Conservation (phyloP, 1,140 invertebrate species). For the Nixonia krombeini region DNA sequence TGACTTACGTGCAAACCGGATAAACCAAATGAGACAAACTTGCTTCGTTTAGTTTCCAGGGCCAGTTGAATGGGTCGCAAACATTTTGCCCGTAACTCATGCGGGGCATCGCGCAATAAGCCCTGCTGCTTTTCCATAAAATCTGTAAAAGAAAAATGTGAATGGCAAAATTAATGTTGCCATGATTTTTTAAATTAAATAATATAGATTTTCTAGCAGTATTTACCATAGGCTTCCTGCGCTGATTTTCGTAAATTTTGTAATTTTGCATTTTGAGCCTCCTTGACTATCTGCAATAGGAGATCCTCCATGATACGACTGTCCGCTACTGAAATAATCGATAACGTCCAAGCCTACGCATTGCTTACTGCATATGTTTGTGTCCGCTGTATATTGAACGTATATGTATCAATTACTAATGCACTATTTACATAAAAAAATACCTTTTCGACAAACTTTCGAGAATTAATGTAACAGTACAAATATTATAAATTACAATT, state of each 20-base stretch:
- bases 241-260: conserved; percentile 80
- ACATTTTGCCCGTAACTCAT: conserved; percentile 87
- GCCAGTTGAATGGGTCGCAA: conserved; percentile 86
- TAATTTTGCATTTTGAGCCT: conserved; percentile 82
- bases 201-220: conserved; percentile 52
- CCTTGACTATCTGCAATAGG: conserved; percentile 83
- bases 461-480: no score
- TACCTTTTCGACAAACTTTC: conserved; percentile 28
- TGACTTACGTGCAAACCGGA: conserved; percentile 86
- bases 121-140: conserved; percentile 86
- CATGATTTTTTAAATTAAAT: not conserved
- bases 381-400: not conserved
- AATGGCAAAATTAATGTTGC: not conserved
- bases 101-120: conserved; percentile 82
- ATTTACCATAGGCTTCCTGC: conserved; percentile 84
- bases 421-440: not conserved
- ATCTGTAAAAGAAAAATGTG: conserved; percentile 74
- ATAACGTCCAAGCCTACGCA: conserved; percentile 55
- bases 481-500: no score
- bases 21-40: conserved; percentile 85
- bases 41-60: conserved; percentile 88
- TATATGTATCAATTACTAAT: not conserved
- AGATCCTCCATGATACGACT: conserved; percentile 83
- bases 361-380: not conserved
- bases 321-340: conserved; percentile 63